Base-by-base conservation (phyloP, 1,140 invertebrate genomes). In the Dolichoris vasculosae region DNA sequence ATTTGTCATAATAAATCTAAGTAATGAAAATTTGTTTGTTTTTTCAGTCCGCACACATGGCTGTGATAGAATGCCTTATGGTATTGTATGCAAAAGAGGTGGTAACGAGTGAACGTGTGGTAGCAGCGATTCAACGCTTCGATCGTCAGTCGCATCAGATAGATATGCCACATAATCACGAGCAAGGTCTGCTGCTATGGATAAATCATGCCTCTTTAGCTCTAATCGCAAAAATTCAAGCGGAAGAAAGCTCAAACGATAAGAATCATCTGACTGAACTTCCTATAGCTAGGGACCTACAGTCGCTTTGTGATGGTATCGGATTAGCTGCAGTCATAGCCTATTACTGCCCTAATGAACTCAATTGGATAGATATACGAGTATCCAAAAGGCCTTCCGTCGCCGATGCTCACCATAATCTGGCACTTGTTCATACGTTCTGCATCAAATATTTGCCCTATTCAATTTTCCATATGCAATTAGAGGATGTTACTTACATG, bases 1-100 rank as follows among this genome's bases (percentile, higher is more conserved):
- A 9, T 26, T 23, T 9, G 55, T 4, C 26, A 32, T 2, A 17
- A 15, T 67, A 67, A 67, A 0, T 26, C n/a, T 59, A 4, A 26
- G 4, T 26, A 13, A 59, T 9, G 55, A 13, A 35, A 59, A 17
- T 8, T n/a, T 8, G 15, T 43, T 73, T 43, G 1, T 51, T 15
- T 0, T 80, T 94, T 63, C 92, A 99, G 98, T 97, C 95, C 92
- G 97, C 98, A 88, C 99, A 99, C 94, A 96, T 99, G 95, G 96
- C 97, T 92, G 97, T 99, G 93, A 98, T 99, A 94, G 98, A 99
- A 94, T 97, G 97, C 88, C 95, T 99, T 91, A 99, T 99, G 98
- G 95, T 96, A 89, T 95, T 99, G 86, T 99, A 99, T 94, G 96
- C 98, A 87, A 97, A 97, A 90, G 98, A 99, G 94, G 97, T 99